A percentile compares a stretch with the other conserved stretches of the same genome.
Conservation (phyloP, 2,113 vertebrate species). For the Stegostoma tigrinum region DNA sequence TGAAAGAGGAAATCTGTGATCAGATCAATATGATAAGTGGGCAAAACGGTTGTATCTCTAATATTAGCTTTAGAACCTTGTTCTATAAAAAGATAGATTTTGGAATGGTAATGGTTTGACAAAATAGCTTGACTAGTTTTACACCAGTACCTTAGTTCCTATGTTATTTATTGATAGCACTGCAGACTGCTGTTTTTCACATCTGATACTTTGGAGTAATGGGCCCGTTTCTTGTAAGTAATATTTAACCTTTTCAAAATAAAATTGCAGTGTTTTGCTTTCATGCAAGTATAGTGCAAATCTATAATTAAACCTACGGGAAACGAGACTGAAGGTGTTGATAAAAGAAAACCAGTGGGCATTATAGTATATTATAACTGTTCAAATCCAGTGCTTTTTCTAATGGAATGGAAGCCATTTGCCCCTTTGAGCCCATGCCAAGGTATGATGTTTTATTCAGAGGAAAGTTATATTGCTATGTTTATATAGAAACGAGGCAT, state of each 20-base stretch:
- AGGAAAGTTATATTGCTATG: too few species aligned
- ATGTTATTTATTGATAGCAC: neutral
- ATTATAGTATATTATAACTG: neutral
- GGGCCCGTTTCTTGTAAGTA: neutral
- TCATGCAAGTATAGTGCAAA: neutral
- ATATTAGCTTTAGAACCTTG: neutral
- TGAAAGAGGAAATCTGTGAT: too few species aligned
- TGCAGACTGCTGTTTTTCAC: neutral
- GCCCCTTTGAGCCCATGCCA: too few species aligned
- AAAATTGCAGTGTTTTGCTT: neutral
- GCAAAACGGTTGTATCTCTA: neutral
- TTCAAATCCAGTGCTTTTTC: neutral
- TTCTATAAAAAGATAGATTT: neutral
- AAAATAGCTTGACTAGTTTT: neutral
- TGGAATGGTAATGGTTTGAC: neutral
- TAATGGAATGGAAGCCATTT: neutral
- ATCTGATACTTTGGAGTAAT: neutral
- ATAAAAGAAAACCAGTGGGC: neutral
- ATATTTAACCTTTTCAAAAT: neutral
- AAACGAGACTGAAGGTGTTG: too few species aligned
- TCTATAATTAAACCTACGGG: too few species aligned
- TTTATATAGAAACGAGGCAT: neutral
- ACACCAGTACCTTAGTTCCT: neutral
- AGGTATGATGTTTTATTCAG: neutral
- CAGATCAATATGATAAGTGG: neutral